phyloP scores from a whole-genome alignment of 2,797 vertebrate genomes.

The Atherinosoma microstoma region DNA sequence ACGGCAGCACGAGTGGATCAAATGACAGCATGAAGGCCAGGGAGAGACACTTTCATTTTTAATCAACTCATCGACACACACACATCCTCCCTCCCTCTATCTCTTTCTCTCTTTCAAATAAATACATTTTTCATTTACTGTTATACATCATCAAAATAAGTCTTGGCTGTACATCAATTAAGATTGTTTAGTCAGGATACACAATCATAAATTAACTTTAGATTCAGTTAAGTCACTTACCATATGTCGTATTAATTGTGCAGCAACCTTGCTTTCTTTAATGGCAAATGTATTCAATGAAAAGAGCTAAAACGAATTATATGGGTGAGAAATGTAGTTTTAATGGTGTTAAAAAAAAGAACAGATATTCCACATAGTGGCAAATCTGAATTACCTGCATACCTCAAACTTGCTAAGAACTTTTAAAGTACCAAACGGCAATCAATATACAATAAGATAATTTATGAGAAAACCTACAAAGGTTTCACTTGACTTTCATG shows the following conservation, averaged over 20 bases:
- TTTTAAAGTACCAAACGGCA: no score
- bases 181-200: constrained; percentile 3
- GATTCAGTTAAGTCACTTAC: neutral
- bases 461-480: neutral
- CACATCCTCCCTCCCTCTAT: constrained; percentile 2
- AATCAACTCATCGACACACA: constrained; percentile 58
- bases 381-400: neutral
- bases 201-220: neutral
- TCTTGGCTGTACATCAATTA: neutral
- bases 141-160: neutral
- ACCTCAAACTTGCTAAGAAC: neutral
- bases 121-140: constrained; percentile 4
- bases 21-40: constrained; percentile 55
- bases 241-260: neutral
- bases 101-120: constrained; percentile 16
- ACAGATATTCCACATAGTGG: neutral
- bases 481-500: neutral
- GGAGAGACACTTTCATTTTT: constrained; percentile 66
- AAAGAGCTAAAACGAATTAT: neutral
- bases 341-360: neutral
- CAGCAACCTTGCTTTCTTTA: neutral
- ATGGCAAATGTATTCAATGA: neutral
- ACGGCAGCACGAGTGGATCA: constrained; percentile 61
- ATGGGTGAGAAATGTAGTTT: neutral
- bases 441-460: neutral